These are phyloP conservation scores for Clytia hemisphaerica DNA, from an alignment of 30 jellyfish, hydroid and myxozoan species.

Conservation along the genomic window DNA sequence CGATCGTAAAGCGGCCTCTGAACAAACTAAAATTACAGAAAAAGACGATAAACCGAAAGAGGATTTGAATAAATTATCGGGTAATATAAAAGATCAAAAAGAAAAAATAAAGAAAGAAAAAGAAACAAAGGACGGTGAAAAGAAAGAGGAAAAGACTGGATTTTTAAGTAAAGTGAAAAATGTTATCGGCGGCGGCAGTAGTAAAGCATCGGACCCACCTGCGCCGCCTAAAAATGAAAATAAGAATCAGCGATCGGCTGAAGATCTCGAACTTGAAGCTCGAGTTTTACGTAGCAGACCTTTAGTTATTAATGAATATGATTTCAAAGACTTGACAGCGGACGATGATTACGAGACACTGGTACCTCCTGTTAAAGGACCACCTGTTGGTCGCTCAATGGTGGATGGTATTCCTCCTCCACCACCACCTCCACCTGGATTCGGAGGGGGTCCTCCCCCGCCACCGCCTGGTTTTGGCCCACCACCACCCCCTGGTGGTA, in stretches of 20 bases:
- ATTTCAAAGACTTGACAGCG: slow-evolving; percentile 82
- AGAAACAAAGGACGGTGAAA: slow-evolving; percentile 53
- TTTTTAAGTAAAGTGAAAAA: slow-evolving; percentile 66
- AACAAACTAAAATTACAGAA: slow-evolving; percentile 32
- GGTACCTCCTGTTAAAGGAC: slow-evolving; percentile 49
- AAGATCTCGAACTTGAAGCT: slow-evolving; percentile 82
- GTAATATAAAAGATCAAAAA: slow-evolving; percentile 71
- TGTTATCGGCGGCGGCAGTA: slow-evolving; percentile 46
- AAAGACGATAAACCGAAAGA: slow-evolving; percentile 27
- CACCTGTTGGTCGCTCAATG: slow-evolving; percentile 11
- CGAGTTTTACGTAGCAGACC: slow-evolving; percentile 83
- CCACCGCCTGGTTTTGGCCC: slow-evolving; percentile 85
- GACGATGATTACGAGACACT: slow-evolving; percentile 88
- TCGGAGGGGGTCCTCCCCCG: slow-evolving; percentile 67
- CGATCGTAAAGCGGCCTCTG: slow-evolving; percentile 32
- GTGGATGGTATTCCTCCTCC: slow-evolving; percentile 64
- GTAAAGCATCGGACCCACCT: slow-evolving; percentile 71
- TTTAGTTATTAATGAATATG: slow-evolving; percentile 65
- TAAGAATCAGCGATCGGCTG: slow-evolving; percentile 53
- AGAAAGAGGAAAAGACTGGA: slow-evolving; percentile 71
- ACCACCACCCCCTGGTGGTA: slow-evolving; percentile 60
- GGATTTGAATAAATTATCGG: slow-evolving; percentile 40
- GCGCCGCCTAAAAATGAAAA: slow-evolving; percentile 38
- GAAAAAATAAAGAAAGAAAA: slow-evolving; percentile 29
- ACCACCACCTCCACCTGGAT: slow-evolving; percentile 89